These are phyloP conservation scores for Hyles euphorbiae DNA, from an alignment of 1,140 invertebrate genomes.

Conservation along the genomic window DNA sequence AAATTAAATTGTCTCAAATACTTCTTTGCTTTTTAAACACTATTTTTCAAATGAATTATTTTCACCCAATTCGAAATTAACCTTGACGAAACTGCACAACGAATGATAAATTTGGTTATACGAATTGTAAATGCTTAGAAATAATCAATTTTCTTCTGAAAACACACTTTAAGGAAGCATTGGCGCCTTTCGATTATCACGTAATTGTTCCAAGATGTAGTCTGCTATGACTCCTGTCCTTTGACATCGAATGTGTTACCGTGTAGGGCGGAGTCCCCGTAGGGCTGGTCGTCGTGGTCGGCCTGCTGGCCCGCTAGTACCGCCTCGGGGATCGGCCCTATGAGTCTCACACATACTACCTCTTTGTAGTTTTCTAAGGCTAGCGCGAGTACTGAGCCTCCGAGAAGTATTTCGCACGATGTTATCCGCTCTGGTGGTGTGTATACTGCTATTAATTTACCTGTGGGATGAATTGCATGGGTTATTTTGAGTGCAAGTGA, in stretches of 20 bases:
- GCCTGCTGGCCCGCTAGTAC: slow-evolving; percentile 43
- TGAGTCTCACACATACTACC: slow-evolving; percentile 80
- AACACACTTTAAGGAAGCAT: no score
- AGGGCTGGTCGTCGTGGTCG: slow-evolving; percentile 58
- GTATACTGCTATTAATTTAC: slow-evolving; percentile 85
- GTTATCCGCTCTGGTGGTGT: slow-evolving; percentile 84
- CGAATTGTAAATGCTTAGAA: no score
- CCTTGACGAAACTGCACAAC: no score
- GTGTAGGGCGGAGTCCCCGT: slow-evolving; percentile 69
- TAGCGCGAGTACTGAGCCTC: slow-evolving; percentile 83
- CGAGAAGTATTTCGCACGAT: slow-evolving; percentile 84
- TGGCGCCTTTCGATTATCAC: no score
- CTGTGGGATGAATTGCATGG: slow-evolving; percentile 57
- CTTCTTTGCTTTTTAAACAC: no score
- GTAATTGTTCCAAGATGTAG: neutral
- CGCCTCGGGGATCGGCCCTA: slow-evolving; percentile 66
- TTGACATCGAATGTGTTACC: slow-evolving; percentile 74
- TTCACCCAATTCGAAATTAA: no score
- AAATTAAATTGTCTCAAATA: no score
- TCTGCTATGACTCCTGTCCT: slow-evolving; percentile 48
- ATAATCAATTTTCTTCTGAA: no score
- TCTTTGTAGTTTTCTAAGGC: slow-evolving; percentile 79
- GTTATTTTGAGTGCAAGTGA: neutral
- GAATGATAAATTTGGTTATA: no score
- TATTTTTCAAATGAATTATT: no score